Conservation (phyloP, 37 sponge, comb jelly and placozoan genomes). For the Geodia barretti region DNA sequence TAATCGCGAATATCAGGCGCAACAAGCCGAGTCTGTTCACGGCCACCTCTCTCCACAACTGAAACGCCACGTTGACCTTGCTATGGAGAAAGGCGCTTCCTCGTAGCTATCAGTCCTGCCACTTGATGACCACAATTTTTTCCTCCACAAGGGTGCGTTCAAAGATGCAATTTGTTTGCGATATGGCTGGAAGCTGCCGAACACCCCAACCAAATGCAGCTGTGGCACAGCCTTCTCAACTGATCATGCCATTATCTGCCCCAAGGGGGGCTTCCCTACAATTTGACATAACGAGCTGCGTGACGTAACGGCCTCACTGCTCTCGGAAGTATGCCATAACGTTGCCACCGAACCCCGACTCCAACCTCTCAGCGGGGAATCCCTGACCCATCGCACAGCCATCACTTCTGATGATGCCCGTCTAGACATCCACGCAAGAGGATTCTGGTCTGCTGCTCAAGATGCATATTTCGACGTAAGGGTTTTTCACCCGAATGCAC, state of each 20-base stretch:
- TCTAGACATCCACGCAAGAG: slow-evolving; percentile 26
- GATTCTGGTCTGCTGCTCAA: slow-evolving; percentile 25
- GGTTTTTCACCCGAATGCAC: slow-evolving; percentile 49
- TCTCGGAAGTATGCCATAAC: slow-evolving; percentile 44
- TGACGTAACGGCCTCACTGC: slow-evolving; percentile 35
- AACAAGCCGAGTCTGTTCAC: slow-evolving; percentile 3
- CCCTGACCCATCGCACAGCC: slow-evolving; percentile 1
- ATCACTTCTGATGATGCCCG: slow-evolving; percentile 27
- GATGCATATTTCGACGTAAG: slow-evolving; percentile 47
- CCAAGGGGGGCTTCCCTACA: slow-evolving; percentile 30
- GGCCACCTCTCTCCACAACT: slow-evolving; percentile 8
- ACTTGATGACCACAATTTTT: slow-evolving; percentile 3
- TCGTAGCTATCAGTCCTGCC: slow-evolving; percentile 20
- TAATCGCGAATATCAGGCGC: slow-evolving; percentile 2
- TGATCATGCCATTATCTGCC: slow-evolving; percentile 18
- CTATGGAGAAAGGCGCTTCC: slow-evolving; percentile 17
- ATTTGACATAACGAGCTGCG: slow-evolving; percentile 40
- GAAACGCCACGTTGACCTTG: slow-evolving; percentile 36
- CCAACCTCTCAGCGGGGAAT: slow-evolving; percentile 33
- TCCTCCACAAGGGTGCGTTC: slow-evolving; percentile 18
- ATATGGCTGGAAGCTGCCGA: slow-evolving; percentile 7
- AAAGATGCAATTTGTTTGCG: slow-evolving; percentile 4
- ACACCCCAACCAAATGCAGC: not conserved
- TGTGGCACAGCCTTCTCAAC: slow-evolving; percentile 23
- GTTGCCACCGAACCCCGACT: slow-evolving; percentile 32